These are phyloP conservation scores for Lasiurus cinereus DNA, from an alignment of 2,113 vertebrate species.

Conservation along the genomic window DNA sequence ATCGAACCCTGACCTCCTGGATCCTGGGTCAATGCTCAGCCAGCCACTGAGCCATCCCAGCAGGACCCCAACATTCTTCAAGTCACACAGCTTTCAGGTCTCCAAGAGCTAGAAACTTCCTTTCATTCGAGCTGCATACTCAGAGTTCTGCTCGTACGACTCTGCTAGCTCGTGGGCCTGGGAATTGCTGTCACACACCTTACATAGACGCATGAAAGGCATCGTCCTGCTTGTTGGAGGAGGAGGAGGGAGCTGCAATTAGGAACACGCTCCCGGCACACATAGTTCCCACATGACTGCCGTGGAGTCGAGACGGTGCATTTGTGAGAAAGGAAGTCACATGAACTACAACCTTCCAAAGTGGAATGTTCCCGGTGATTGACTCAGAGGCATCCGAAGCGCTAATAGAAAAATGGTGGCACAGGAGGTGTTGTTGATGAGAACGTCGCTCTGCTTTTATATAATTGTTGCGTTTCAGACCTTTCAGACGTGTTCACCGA, in stretches of 20 bases:
- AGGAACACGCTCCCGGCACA: constrained; percentile 43
- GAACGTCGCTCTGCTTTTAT: constrained; percentile 69
- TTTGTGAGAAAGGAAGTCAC: constrained; percentile 59
- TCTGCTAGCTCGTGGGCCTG: neutral
- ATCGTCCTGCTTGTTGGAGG: constrained; percentile 6
- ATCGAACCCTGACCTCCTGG: no score
- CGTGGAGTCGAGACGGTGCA: constrained; percentile 5
- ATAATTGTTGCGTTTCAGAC: constrained; percentile 76
- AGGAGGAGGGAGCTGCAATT: constrained; percentile 54
- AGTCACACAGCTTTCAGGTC: neutral
- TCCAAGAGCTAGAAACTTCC: neutral
- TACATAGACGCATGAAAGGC: neutral
- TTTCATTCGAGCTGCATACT: neutral
- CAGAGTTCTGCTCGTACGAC: neutral
- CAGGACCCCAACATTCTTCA: neutral
- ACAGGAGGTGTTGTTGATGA: constrained; percentile 72
- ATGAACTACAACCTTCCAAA: constrained; percentile 63
- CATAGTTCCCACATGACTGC: constrained; percentile 22
- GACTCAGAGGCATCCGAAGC: constrained; percentile 70
- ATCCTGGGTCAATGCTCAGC: no score
- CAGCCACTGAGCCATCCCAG: no score
- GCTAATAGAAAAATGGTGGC: constrained; percentile 74
- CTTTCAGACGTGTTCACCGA: constrained; percentile 77
- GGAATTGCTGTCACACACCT: constrained; percentile 21
- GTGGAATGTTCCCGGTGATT: constrained; percentile 59